Conservation (phyloP, 2,113 vertebrate genomes). For the Hyperopisus bebe region DNA sequence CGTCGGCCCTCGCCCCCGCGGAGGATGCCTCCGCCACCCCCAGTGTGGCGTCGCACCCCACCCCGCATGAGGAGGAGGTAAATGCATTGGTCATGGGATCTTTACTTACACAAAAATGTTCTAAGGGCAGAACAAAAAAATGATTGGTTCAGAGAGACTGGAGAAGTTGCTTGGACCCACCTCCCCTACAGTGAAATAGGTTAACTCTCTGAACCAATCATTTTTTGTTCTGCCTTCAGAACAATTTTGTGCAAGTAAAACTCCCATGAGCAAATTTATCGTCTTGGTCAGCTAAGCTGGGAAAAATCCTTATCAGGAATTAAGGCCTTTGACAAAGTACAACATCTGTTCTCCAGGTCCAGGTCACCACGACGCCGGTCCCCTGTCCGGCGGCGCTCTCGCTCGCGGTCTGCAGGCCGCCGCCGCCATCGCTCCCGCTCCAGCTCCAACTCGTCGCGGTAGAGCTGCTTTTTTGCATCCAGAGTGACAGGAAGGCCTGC, state of each 20-base stretch:
- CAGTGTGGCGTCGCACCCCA: conserved; percentile 88
- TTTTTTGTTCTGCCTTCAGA: background rate
- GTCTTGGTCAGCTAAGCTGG: background rate
- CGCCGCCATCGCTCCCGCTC: conserved; percentile 91
- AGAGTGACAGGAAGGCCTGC: background rate
- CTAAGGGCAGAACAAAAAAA: too few species aligned
- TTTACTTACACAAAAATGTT: too few species aligned
- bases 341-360: conserved; percentile 59
- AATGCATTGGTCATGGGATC: background rate
- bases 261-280: too few species aligned
- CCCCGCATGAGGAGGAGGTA: conserved; percentile 92
- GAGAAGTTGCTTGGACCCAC: too few species aligned
- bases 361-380: conserved; percentile 88
- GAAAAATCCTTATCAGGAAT: background rate
- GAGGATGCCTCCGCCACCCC: conserved; percentile 84
- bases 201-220: too few species aligned
- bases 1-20: conserved; percentile 81
- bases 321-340: background rate
- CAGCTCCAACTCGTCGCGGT: conserved; percentile 96
- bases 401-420: conserved; percentile 84
- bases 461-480: conserved; percentile 42
- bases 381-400: conserved; percentile 76
- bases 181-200: too few species aligned
- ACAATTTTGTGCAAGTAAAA: too few species aligned
- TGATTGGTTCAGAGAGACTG: too few species aligned